Percentiles rank a stretch among this genome's conserved stretches.
Evolutionary conservation across 2,113 vertebrate genomes (phyloP).

Genomic region (Platysteira castanea): DNA sequence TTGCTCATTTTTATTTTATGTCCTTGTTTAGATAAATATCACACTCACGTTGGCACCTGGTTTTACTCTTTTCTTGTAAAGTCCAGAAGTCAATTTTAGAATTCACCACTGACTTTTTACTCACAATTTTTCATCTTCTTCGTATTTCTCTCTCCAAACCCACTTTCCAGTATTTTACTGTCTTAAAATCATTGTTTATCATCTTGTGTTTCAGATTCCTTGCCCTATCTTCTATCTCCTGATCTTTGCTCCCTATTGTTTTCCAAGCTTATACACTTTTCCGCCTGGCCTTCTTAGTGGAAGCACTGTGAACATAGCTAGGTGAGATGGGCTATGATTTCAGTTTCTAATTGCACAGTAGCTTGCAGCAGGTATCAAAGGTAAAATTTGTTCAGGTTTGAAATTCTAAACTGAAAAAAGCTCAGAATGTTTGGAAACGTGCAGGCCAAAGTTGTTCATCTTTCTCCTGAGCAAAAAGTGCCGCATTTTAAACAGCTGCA

Average conservation of each 20-base stretch:
- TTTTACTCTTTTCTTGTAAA: background rate
- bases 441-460: background rate
- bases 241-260: background rate
- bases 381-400: background rate
- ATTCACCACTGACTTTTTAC: background rate
- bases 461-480: background rate
- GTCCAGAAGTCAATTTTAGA: background rate
- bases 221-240: background rate
- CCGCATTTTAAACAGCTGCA: background rate
- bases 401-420: background rate
- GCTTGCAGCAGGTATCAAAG: background rate
- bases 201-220: background rate
- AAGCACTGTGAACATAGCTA: background rate
- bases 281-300: background rate
- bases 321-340: background rate
- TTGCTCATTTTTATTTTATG: background rate
- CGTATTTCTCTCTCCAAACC: background rate
- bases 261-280: background rate
- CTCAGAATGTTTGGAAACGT: background rate
- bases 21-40: background rate
- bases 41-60: rapidly evolving
- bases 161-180: background rate
- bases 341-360: background rate
- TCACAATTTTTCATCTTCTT: background rate
- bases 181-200: background rate